Conservation (phyloP, 2,888 invertebrate genomes). For the Adineta ricciae region DNA sequence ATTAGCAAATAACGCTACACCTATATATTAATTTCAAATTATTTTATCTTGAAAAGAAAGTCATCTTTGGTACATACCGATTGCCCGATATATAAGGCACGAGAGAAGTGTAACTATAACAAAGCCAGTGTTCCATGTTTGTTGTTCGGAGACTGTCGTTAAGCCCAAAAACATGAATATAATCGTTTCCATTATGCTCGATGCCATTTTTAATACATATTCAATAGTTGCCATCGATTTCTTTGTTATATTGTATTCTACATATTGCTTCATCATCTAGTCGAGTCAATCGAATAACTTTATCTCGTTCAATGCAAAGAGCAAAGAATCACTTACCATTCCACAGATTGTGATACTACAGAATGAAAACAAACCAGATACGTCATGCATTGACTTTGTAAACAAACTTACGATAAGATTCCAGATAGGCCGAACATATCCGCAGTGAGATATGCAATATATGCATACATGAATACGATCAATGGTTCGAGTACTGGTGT, state of each 20-base stretch:
- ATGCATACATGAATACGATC: conserved; percentile 95
- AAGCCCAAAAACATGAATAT: conserved; percentile 98
- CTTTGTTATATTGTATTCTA: conserved; percentile 89
- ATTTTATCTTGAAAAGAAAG: background rate
- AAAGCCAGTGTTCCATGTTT: conserved; percentile 92
- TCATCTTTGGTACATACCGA: conserved; percentile 46
- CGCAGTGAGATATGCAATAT: conserved; percentile 86
- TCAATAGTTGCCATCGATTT: conserved; percentile 95
- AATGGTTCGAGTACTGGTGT: conserved; percentile 93
- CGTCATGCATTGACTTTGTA: no score
- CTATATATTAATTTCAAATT: conserved; percentile 45
- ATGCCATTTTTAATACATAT: conserved; percentile 96
- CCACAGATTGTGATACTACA: conserved; percentile 91
- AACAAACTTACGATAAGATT: conserved; percentile 79
- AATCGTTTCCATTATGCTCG: conserved; percentile 90
- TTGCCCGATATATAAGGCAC: conserved; percentile 70
- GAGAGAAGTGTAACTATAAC: conserved; percentile 80
- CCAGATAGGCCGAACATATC: conserved; percentile 98
- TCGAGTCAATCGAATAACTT: no score
- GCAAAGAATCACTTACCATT: conserved; percentile 59
- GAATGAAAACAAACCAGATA: background rate
- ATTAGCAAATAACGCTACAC: conserved; percentile 76
- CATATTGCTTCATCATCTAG: conserved; percentile 65
- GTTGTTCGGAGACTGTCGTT: conserved; percentile 78
- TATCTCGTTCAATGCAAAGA: no score